Conservation (phyloP, 1,140 invertebrate genomes). For the Rhagoletis pomonella region DNA sequence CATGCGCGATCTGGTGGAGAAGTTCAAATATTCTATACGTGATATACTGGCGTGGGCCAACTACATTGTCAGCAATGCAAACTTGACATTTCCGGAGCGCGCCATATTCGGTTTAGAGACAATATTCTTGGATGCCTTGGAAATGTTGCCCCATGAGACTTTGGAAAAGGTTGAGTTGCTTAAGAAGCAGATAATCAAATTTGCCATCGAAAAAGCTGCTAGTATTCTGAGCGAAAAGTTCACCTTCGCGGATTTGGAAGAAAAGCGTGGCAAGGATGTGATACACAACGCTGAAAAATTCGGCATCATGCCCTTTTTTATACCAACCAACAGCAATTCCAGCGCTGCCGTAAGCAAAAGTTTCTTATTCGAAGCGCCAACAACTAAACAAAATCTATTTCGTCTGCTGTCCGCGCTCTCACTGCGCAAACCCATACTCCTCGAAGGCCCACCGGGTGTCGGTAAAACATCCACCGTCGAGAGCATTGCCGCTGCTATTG, state of each 20-base stretch:
- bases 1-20: slow-evolving; percentile 75
- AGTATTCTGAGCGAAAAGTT: slow-evolving; percentile 61
- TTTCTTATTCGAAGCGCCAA: slow-evolving; percentile 88
- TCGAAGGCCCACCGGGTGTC: slow-evolving; percentile 97
- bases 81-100: slow-evolving; percentile 78
- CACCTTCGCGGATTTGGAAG: slow-evolving; percentile 57
- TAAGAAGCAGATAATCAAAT: slow-evolving; percentile 58
- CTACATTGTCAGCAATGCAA: slow-evolving; percentile 86
- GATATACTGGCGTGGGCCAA: slow-evolving; percentile 95
- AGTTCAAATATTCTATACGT: slow-evolving; percentile 90
- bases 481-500: slow-evolving; percentile 91
- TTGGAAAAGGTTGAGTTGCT: slow-evolving; percentile 63
- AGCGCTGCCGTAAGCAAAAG: slow-evolving; percentile 65
- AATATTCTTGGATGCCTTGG: slow-evolving; percentile 93
- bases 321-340: slow-evolving; percentile 74
- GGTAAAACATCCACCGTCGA: slow-evolving; percentile 97
- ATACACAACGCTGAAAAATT: slow-evolving; percentile 73
- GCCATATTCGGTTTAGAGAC: slow-evolving; percentile 93
- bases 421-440: slow-evolving; percentile 91
- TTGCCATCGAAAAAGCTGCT: slow-evolving; percentile 63
- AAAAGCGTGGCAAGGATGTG: slow-evolving; percentile 63
- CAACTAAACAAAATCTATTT: slow-evolving; percentile 88
- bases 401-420: slow-evolving; percentile 91
- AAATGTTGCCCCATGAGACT: slow-evolving; percentile 75
- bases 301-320: slow-evolving; percentile 84